Percentiles rank a stretch among this genome's conserved stretches.
phyloP scores from a whole-genome alignment of 2,888 invertebrate genomes.

The Drosophila parthenogenetica region DNA sequence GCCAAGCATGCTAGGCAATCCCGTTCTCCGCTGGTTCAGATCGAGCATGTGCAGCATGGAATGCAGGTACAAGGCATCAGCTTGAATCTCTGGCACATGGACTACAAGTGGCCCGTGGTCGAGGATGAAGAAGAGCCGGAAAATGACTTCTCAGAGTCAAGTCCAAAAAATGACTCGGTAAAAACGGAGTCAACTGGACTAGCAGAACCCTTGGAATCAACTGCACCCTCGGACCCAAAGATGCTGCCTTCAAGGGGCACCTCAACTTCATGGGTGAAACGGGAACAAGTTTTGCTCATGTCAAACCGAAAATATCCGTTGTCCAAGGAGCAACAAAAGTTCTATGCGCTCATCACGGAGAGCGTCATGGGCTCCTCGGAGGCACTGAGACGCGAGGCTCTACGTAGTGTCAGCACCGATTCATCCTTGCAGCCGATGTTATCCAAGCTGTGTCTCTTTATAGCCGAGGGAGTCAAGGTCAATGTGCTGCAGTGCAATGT shows the following conservation, averaged over 20 bases:
- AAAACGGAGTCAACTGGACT: neutral
- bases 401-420: constrained; percentile 25
- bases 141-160: neutral
- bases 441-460: constrained; percentile 30
- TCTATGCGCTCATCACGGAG: constrained; percentile 35
- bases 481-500: constrained; percentile 38
- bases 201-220: neutral
- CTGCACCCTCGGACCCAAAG: neutral
- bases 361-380: constrained; percentile 34
- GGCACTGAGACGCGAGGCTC: constrained; percentile 21
- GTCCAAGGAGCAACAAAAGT: constrained; percentile 43
- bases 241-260: too few relatives aligned
- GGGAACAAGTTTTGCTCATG: constrained; percentile 37
- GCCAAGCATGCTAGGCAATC: constrained; percentile 23
- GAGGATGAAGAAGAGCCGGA: neutral
- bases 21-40: constrained; percentile 4
- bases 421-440: constrained; percentile 39
- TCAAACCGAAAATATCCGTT: constrained; percentile 23
- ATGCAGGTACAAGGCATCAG: constrained; percentile 1
- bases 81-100: constrained; percentile 19
- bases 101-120: neutral
- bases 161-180: neutral
- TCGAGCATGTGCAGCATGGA: constrained; percentile 24
- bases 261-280: constrained; percentile 13
- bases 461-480: constrained; percentile 31